phyloP scores from a whole-genome alignment of 2,113 vertebrate genomes.

The Gila orcuttii region DNA sequence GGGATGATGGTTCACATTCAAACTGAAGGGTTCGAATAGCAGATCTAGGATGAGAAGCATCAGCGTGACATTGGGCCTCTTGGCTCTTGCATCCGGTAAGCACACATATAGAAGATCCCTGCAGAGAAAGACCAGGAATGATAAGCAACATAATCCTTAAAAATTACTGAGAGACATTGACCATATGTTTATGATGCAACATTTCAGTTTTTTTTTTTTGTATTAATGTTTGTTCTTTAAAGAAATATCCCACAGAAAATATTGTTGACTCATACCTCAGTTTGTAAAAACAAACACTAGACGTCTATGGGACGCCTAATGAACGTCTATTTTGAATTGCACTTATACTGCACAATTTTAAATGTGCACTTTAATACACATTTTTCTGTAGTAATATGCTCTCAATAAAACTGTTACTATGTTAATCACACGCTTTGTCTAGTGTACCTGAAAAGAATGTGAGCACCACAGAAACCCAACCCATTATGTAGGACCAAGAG shows the following conservation, averaged over 20 bases:
- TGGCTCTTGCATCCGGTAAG: constrained; percentile 79
- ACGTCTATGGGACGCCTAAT: too few relatives aligned
- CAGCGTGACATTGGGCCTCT: constrained; percentile 75
- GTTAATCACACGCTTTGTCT: too few relatives aligned
- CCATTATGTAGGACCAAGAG: constrained; percentile 82
- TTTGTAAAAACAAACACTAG: background rate
- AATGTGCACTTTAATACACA: background rate
- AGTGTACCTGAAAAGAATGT: constrained; percentile 79
- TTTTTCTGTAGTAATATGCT: background rate
- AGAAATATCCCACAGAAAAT: background rate
- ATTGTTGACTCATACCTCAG: background rate
- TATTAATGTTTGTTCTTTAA: background rate
- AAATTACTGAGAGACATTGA: background rate
- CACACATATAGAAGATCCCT: constrained; percentile 85
- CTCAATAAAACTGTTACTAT: background rate
- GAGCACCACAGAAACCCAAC: constrained; percentile 81
- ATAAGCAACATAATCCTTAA: background rate
- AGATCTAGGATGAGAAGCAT: constrained; percentile 62
- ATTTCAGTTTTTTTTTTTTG: background rate
- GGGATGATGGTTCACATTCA: constrained; percentile 67
- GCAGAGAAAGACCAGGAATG: background rate
- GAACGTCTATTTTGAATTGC: too few relatives aligned
- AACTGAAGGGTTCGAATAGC: constrained; percentile 61
- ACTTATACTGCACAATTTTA: too few relatives aligned
- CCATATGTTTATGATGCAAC: background rate